Conservation (phyloP, 2,888 invertebrate genomes). For the Microchrysa polita region DNA sequence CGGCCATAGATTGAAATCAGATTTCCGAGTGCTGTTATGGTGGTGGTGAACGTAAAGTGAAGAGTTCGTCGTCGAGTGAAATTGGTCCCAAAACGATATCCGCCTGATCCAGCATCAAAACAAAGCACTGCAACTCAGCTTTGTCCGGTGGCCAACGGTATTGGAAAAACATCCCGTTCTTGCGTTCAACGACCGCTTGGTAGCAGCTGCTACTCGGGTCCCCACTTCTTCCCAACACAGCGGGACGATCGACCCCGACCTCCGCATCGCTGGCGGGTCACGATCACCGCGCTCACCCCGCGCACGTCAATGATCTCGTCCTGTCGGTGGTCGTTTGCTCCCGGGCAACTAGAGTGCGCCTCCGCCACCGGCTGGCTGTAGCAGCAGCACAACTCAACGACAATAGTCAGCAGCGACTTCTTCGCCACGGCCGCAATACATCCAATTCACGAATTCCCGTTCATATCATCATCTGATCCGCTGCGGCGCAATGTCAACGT, state of each 20-base stretch:
- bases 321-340: slow-evolving; percentile 8
- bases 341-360: slow-evolving; percentile 17
- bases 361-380: not conserved
- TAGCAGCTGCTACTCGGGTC: slow-evolving; percentile 22
- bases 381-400: not conserved
- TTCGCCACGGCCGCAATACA: slow-evolving; percentile 15
- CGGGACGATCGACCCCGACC: slow-evolving; percentile 3
- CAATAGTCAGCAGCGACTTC: slow-evolving; percentile 17
- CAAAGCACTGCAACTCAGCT: not conserved
- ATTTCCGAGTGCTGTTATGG: not conserved
- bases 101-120: slow-evolving; percentile 12
- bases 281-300: not conserved
- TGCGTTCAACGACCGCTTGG: slow-evolving; percentile 37
- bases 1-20: not conserved
- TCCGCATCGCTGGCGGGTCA: slow-evolving; percentile 13
- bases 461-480: slow-evolving; percentile 10
- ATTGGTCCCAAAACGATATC: not conserved
- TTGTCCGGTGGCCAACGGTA: not conserved
- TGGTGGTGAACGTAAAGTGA: slow-evolving; percentile 10
- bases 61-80: slow-evolving; percentile 2
- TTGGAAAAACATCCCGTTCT: not conserved
- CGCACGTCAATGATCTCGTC: slow-evolving; percentile 18
- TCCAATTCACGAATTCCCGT: not conserved
- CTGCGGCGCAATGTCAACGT: slow-evolving; percentile 61
- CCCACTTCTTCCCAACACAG: slow-evolving; percentile 2